A percentile compares a stretch with the other conserved stretches of the same genome.
Evolutionary conservation across 2,113 vertebrate species (phyloP).

Genomic region (Leptocoma aspasia): DNA sequence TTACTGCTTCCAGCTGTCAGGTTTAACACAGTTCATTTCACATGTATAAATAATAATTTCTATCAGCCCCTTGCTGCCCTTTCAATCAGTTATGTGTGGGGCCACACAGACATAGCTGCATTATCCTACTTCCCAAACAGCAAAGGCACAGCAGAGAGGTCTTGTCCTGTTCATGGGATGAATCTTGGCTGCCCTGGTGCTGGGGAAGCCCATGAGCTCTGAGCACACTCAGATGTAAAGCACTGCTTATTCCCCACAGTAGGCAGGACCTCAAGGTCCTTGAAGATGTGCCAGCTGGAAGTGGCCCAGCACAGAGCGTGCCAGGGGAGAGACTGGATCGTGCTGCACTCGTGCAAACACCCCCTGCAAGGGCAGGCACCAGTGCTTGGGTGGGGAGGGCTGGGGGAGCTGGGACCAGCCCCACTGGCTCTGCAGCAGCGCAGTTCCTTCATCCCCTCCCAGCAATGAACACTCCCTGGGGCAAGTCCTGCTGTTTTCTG

Average conservation of each 20-base stretch:
- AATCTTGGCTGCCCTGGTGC: not conserved
- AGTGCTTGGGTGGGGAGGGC: not conserved
- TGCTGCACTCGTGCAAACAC: fast-evolving
- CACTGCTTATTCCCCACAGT: not conserved
- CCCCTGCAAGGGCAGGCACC: not conserved
- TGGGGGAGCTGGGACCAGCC: no score
- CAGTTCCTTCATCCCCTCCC: not conserved
- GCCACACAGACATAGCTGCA: not conserved
- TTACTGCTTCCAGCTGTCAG: not conserved
- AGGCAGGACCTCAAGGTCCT: not conserved
- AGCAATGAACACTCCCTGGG: fast-evolving
- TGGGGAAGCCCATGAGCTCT: not conserved
- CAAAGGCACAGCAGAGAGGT: not conserved
- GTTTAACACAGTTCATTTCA: not conserved
- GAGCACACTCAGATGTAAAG: not conserved
- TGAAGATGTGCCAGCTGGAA: not conserved
- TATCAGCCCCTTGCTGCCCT: not conserved
- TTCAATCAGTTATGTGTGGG: not conserved
- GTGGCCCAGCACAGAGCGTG: fast-evolving
- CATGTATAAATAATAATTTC: not conserved
- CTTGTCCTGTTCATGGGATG: not conserved
- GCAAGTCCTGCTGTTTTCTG: not conserved
- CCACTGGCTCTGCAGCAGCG: not conserved
- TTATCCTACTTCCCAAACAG: not conserved
- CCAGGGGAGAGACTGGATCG: fast-evolving